Evolutionary conservation across 23 tunicate species (phyloP), one percentile per base, ranked within the genome.

Genomic region (Styela plicata): DNA sequence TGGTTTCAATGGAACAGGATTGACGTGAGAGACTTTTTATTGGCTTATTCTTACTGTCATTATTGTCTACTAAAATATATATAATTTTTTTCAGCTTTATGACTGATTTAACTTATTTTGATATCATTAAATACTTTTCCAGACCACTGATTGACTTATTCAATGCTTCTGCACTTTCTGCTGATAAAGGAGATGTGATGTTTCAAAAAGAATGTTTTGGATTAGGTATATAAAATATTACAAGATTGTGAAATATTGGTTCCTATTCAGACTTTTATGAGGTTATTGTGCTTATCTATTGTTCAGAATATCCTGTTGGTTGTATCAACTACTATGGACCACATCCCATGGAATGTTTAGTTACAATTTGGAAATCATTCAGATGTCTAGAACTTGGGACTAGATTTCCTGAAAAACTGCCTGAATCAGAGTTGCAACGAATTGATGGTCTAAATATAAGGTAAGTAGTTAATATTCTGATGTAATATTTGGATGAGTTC

Each of bases 181-280:
- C 81, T n/a, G 33, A 76, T 57, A 76, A 53, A 19, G 66, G 66
- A 52, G 66, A 76, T 76, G 65, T 44, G n/a, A 76, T 10, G 31
- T 20, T 21, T 44, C 81, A 76, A 53, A 69, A 44, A 1, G 30
- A 53, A 21, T 76, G 81, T 53, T 76, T 44, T 44, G 81, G 81
- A 76, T 24, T 36, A 24, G 81, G 81, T 28, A 27, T 27, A 30
- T 29, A 28, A 18, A 3, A 19, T 19, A 61, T 61, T 19, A n/a
- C 19, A 19, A 19, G 21, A 61, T 21, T 19, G 21, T 21, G 64
- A 61, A 19, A 61, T 61, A 19, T 32, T n/a, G n/a, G n/a, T n/a
- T n/a, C n/a, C 26, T 3, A 71, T 26, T 33, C 29, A 5, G 7
- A 7, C 7, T 5, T 5, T 5, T 7, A 5, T 5, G 13, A 5